Evolutionary conservation across 1,140 invertebrate species (phyloP).

Genomic region (Chlorops oryzae): DNA sequence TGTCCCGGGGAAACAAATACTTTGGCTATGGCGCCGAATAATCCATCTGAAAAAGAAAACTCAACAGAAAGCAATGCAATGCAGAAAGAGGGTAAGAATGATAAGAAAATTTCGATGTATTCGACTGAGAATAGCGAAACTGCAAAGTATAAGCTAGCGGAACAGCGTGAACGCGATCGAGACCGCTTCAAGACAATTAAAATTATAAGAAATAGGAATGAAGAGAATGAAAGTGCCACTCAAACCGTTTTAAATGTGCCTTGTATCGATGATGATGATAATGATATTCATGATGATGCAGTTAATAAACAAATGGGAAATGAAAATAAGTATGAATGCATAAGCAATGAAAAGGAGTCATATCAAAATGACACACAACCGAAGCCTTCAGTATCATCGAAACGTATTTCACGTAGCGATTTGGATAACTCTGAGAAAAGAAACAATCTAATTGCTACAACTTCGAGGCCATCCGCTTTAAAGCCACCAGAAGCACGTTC

Average conservation of each 20-base stretch:
- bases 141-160: slow-evolving; percentile 27
- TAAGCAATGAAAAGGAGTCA: slow-evolving; percentile 1
- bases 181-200: slow-evolving; percentile 47
- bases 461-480: no score
- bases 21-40: not conserved
- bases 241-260: slow-evolving; percentile 23
- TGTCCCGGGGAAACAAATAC: not conserved
- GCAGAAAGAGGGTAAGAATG: not conserved
- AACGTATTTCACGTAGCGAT: slow-evolving; percentile 28
- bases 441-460: no score
- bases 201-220: slow-evolving; percentile 30
- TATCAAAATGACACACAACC: slow-evolving; percentile 4
- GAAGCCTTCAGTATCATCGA: no score
- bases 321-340: slow-evolving; percentile 5
- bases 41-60: slow-evolving; percentile 10
- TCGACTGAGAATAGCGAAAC: not conserved
- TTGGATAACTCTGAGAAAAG: slow-evolving; percentile 13
- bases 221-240: slow-evolving; percentile 12
- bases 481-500: slow-evolving; percentile 18
- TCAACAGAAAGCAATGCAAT: slow-evolving; percentile 2
- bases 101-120: not conserved
- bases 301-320: slow-evolving; percentile 11
- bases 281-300: not conserved
- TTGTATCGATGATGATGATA: slow-evolving; percentile 31
- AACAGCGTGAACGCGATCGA: slow-evolving; percentile 35